Percentiles rank a stretch among this genome's conserved stretches.
Conservation (phyloP, 2,113 vertebrate genomes). For the Cyanocitta stelleri region DNA sequence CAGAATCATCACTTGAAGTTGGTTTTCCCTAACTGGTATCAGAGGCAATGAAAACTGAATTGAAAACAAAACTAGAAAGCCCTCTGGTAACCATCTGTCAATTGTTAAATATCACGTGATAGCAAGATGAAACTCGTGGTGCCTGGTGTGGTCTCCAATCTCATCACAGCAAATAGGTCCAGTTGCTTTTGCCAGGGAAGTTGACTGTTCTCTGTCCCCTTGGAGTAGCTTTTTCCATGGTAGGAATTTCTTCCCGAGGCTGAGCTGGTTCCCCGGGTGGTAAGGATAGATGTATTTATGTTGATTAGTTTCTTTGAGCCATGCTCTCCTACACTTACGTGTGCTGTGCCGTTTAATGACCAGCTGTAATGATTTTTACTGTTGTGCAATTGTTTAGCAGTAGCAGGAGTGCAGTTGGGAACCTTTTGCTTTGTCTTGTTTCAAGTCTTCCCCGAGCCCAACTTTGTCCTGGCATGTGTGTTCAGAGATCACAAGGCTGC, state of each 20-base stretch:
- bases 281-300: not conserved
- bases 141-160: not conserved
- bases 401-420: not conserved
- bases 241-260: not conserved
- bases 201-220: not conserved
- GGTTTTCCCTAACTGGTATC: not conserved
- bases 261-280: not conserved
- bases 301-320: not conserved
- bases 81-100: not conserved
- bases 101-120: not conserved
- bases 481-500: not conserved
- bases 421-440: not conserved
- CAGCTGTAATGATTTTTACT: not conserved
- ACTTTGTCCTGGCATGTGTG: not conserved
- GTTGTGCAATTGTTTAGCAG: not conserved
- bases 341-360: not conserved
- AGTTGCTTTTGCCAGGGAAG: not conserved
- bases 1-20: not conserved
- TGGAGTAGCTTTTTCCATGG: not conserved
- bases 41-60: not conserved
- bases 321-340: accelerated
- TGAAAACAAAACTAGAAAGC: not conserved
- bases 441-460: not conserved
- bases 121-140: not conserved
- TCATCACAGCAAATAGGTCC: not conserved